Percentiles rank a stretch among this genome's conserved stretches.
phyloP scores from a whole-genome alignment of 1,140 invertebrate genomes.

The Lasaia peninsularis region DNA sequence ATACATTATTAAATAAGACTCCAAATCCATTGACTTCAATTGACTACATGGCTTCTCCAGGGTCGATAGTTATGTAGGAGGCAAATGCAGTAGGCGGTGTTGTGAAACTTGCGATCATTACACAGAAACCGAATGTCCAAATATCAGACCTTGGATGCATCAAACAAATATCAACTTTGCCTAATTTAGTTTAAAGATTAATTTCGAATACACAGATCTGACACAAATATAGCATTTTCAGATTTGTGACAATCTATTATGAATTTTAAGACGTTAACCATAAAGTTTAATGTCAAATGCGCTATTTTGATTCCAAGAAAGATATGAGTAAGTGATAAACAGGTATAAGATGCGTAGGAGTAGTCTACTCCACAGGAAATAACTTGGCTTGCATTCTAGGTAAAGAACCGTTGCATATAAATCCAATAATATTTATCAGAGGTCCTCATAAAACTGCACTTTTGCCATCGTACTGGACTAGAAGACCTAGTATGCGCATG shows the following conservation, averaged over 20 bases:
- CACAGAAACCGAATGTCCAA: constrained; percentile 29
- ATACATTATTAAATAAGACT: too few species aligned
- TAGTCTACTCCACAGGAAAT: constrained; percentile 16
- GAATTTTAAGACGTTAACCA: constrained; percentile 20
- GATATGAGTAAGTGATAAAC: constrained; percentile 36
- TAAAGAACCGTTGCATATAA: background rate
- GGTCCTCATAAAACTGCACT: too few species aligned
- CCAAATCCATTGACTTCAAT: too few species aligned
- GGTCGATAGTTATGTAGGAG: too few species aligned
- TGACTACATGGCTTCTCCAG: too few species aligned
- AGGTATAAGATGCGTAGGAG: constrained; percentile 43
- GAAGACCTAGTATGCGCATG: too few species aligned
- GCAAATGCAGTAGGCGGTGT: background rate
- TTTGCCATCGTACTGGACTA: too few species aligned
- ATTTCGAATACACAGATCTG: background rate
- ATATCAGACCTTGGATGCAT: constrained; percentile 12
- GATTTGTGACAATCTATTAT: background rate
- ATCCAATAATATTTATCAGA: too few species aligned
- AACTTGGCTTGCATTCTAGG: background rate
- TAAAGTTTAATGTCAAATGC: constrained; percentile 32
- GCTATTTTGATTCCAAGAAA: constrained; percentile 31
- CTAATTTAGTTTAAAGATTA: background rate
- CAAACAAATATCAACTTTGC: background rate
- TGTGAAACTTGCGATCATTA: constrained; percentile 11
- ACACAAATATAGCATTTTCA: constrained; percentile 7